These are phyloP conservation scores for Stenotaenia linearis DNA, from an alignment of 2,888 invertebrate species.

Conservation along the genomic window DNA sequence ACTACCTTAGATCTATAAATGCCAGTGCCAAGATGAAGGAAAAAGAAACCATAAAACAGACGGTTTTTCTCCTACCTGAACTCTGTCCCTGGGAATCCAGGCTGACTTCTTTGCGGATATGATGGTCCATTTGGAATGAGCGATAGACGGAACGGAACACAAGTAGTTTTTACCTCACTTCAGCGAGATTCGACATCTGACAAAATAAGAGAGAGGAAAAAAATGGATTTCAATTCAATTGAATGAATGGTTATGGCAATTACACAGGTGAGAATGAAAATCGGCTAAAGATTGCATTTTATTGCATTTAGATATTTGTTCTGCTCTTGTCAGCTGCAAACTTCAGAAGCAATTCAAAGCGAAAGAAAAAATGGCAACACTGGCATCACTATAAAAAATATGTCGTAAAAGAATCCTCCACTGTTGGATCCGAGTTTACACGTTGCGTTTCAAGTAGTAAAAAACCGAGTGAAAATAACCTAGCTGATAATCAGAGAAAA, in stretches of 20 bases:
- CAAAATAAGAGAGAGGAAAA: slow-evolving; percentile 1
- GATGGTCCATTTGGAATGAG: slow-evolving; percentile 24
- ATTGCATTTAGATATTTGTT: not conserved
- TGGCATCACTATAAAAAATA: not conserved
- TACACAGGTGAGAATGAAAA: not conserved
- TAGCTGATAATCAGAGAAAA: not conserved
- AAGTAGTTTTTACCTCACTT: slow-evolving; percentile 13
- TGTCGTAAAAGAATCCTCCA: not conserved
- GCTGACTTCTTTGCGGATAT: slow-evolving; percentile 26
- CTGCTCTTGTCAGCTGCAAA: not conserved
- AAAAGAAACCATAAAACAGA: slow-evolving; percentile 15
- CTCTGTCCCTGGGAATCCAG: slow-evolving; percentile 29
- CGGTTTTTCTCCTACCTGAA: slow-evolving; percentile 26
- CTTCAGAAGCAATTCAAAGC: too few species aligned
- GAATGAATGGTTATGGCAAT: not conserved
- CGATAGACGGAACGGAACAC: slow-evolving; percentile 16
- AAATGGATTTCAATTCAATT: not conserved
- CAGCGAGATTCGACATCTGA: slow-evolving; percentile 17
- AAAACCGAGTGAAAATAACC: not conserved
- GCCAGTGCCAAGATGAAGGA: slow-evolving; percentile 16
- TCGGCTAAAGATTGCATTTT: not conserved
- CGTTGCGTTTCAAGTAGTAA: not conserved
- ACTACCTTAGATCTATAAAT: not conserved
- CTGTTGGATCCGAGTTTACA: not conserved
- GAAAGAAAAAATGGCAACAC: not conserved